A percentile compares a stretch with the other conserved stretches of the same genome.
Conservation (phyloP, 2,888 invertebrate genomes). For the Agonopterix arenella region DNA sequence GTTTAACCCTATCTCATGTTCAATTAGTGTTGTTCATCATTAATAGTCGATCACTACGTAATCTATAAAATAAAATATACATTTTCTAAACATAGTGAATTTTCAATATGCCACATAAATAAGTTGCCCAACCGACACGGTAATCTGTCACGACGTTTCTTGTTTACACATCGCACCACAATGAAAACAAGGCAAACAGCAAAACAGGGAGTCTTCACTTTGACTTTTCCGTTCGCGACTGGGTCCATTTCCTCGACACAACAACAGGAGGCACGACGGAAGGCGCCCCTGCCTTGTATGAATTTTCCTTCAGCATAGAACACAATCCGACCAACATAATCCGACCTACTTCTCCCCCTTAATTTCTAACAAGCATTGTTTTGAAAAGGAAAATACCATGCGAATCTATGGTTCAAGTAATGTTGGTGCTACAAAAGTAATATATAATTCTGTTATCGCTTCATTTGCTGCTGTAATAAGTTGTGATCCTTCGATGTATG, state of each 20-base stretch:
- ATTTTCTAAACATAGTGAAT: too few species aligned
- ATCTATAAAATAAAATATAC: too few species aligned
- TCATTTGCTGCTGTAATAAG: constrained; percentile 58
- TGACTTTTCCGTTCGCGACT: constrained; percentile 42
- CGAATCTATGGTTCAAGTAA: constrained; percentile 25
- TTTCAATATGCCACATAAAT: too few species aligned
- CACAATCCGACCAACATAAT: constrained; percentile 23
- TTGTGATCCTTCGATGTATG: constrained; percentile 45
- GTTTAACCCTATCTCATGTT: too few species aligned
- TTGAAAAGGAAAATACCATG: constrained; percentile 13
- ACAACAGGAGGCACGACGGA: constrained; percentile 41
- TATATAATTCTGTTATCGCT: constrained; percentile 44
- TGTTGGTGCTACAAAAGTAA: constrained; percentile 29
- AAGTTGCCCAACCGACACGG: too few species aligned
- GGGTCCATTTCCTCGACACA: constrained; percentile 56
- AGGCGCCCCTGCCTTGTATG: constrained; percentile 50
- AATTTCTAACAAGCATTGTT: constrained; percentile 14
- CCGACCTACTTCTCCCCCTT: constrained; percentile 20
- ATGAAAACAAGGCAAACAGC: constrained; percentile 31
- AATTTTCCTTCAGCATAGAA: constrained; percentile 38
- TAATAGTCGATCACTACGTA: too few species aligned
- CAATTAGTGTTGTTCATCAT: too few species aligned
- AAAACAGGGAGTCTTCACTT: constrained; percentile 36
- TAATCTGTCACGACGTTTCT: constrained; percentile 6
- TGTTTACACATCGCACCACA: constrained; percentile 22